Evolutionary conservation across 2,797 vertebrate species (phyloP).

Genomic region (Crypturellus tataupa): DNA sequence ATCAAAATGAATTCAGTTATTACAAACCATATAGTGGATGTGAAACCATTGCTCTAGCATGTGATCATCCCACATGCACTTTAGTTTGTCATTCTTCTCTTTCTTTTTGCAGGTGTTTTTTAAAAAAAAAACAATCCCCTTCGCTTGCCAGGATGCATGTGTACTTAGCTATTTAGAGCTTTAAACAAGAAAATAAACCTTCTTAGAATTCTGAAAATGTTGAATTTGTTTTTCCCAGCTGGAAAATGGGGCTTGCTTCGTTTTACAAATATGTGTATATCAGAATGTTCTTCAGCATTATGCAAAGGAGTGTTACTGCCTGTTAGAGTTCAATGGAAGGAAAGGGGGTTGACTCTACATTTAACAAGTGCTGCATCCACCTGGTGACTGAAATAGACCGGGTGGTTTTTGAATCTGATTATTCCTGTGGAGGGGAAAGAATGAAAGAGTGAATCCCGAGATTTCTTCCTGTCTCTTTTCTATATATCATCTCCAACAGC

Average conservation of each 20-base stretch:
- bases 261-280: neutral
- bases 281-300: conserved; percentile 15
- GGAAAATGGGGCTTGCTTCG: conserved; percentile 28
- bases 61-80: conserved; percentile 50
- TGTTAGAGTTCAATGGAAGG: neutral
- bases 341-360: neutral
- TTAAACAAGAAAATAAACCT: conserved; percentile 49
- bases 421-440: neutral
- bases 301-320: neutral
- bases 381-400: neutral
- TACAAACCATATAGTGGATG: conserved; percentile 5
- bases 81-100: conserved; percentile 49
- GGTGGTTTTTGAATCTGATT: neutral
- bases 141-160: conserved; percentile 23
- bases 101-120: conserved; percentile 61
- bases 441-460: neutral
- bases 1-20: conserved; percentile 44
- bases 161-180: conserved; percentile 46
- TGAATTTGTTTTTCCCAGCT: conserved; percentile 46
- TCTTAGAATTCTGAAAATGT: conserved; percentile 32
- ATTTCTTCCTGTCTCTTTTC: neutral
- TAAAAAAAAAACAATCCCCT: conserved; percentile 56
- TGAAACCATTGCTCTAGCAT: conserved; percentile 23
- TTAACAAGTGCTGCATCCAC: neutral
- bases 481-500: neutral